A percentile compares a stretch with the other conserved stretches of the same genome.
These are phyloP conservation scores for Hyperoplus lanceolatus DNA, from an alignment of 2,797 vertebrate species.

Conservation along the genomic window DNA sequence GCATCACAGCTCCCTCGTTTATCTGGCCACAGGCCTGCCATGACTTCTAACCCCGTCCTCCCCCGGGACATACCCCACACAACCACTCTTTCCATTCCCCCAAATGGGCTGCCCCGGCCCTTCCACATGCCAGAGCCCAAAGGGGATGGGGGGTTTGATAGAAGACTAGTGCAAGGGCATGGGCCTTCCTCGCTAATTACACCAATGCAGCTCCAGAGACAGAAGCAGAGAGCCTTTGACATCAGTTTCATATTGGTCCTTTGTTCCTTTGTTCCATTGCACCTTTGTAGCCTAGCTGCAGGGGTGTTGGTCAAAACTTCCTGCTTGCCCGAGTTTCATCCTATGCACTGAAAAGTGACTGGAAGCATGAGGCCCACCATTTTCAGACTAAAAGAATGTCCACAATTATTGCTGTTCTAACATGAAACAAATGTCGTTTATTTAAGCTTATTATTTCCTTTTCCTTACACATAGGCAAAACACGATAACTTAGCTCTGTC, in stretches of 20 bases:
- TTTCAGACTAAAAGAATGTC: conserved; percentile 29
- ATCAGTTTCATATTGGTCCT: conserved; percentile 78
- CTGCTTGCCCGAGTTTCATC: conserved; percentile 57
- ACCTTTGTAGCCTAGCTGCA: conserved; percentile 50
- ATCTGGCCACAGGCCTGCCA: conserved; percentile 80
- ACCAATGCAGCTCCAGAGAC: conserved; percentile 79
- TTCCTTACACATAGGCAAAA: conserved; percentile 48
- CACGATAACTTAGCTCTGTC: conserved; percentile 54
- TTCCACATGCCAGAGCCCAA: conserved; percentile 58
- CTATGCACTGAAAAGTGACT: conserved; percentile 35
- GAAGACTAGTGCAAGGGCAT: conserved; percentile 76
- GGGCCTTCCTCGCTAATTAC: conserved; percentile 84
- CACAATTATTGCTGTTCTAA: conserved; percentile 44
- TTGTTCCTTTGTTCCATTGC: conserved; percentile 75
- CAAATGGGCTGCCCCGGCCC: conserved; percentile 65
- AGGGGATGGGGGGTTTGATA: conserved; percentile 53
- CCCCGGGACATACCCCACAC: conserved; percentile 60
- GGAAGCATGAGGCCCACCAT: conserved; percentile 13
- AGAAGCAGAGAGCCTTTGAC: conserved; percentile 71
- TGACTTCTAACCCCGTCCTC: conserved; percentile 79
- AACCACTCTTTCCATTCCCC: conserved; percentile 68
- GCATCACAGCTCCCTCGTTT: conserved; percentile 71
- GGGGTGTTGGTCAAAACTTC: conserved; percentile 57
- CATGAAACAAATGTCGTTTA: conserved; percentile 52
- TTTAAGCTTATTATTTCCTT: conserved; percentile 56